Evolutionary conservation across 2,888 invertebrate species (phyloP), one percentile per base, ranked within the genome.

Genomic region (Cosmia pyralina): DNA sequence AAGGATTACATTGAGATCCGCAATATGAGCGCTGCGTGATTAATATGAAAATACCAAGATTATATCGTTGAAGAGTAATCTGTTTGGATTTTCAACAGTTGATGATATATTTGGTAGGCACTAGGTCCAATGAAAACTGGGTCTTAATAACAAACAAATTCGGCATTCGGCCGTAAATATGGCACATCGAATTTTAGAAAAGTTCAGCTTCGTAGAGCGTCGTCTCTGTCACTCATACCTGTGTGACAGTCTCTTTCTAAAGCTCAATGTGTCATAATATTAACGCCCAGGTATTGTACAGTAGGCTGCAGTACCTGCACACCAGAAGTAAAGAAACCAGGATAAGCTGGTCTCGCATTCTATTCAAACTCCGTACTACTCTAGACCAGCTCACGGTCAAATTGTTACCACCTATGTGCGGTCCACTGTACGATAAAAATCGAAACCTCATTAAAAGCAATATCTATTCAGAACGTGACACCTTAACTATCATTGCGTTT

Each of bases 391-490:
- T 17, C 19, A 50, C 8, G 19, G 2, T 19, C 19, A 19, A 50
- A 50, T 2, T 50, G 48, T 48, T 2, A 38, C 38, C 38, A 38
- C 38, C 6, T 4, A 38, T 38, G 6, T 46, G 52, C n/a, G 11
- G 52, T 11, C 5, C 1, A 52, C 17, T 15, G n/a, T 17, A 17
- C 22, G 38, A 64, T 59, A 34, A 58, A 65, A 48, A 57, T 62
- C 19, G 17, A n/a, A 38, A 19, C 13, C 38, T 62, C 52, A 77
- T 73, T 73, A 58, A n/a, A 62, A 57, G 8, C 55, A 50, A 66
- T 81, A 46, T 50, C 19, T 44, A 75, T 81, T 67, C 63, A 55
- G 34, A 58, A 64, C 76, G 50, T 63, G 81, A 58, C 46, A 22
- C 44, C 3, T 41, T 6, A n/a, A 38, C 41, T 67, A 48, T 17